A percentile compares a stretch with the other conserved stretches of the same genome.
These are phyloP conservation scores for Fragum sueziense DNA, from an alignment of 2,888 invertebrate species.

Conservation along the genomic window DNA sequence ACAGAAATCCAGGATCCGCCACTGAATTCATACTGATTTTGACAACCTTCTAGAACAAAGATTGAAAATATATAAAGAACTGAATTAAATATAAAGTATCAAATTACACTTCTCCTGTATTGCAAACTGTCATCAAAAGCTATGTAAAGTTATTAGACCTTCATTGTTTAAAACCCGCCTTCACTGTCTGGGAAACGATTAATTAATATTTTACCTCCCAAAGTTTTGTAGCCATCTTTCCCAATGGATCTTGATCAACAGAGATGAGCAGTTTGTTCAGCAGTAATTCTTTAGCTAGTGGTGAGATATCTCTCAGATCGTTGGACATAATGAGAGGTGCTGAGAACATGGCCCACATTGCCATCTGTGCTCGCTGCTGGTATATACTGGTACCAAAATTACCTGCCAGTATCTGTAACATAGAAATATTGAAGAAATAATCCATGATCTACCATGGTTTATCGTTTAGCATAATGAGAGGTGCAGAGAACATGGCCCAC, in stretches of 20 bases:
- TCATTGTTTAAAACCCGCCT: background rate
- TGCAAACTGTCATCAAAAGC: too few relatives aligned
- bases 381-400: conserved; percentile 97
- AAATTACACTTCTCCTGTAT: background rate
- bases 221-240: conserved; percentile 93
- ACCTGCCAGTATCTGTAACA: conserved; percentile 92
- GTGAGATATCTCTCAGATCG: conserved; percentile 93
- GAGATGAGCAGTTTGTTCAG: conserved; percentile 95
- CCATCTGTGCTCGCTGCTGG: conserved; percentile 97
- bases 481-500: too few relatives aligned
- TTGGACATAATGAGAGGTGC: conserved; percentile 97
- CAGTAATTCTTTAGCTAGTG: conserved; percentile 95
- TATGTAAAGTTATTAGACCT: too few relatives aligned
- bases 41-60: too few relatives aligned
- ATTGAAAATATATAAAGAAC: too few relatives aligned
- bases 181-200: background rate
- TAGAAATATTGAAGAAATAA: too few relatives aligned
- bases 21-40: too few relatives aligned
- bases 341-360: conserved; percentile 97
- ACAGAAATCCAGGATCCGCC: too few relatives aligned
- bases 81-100: background rate
- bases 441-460: too few relatives aligned
- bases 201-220: conserved; percentile 43
- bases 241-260: conserved; percentile 96
- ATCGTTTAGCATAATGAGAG: too few relatives aligned